Conservation (phyloP, 2,797 vertebrate genomes). For the Saguinus oedipus region DNA sequence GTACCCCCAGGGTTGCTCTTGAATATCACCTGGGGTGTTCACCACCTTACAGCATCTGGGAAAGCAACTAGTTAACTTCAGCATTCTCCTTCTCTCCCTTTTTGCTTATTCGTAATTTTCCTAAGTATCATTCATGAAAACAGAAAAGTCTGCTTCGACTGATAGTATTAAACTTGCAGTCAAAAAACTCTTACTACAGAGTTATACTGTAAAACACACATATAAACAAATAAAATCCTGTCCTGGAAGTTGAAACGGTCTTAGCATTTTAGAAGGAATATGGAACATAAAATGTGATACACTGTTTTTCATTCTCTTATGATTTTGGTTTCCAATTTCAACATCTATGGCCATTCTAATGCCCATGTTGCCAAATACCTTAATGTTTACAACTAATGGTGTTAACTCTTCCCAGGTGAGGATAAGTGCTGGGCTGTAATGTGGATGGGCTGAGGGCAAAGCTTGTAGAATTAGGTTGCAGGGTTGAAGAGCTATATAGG, state of each 20-base stretch:
- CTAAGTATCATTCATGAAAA: slow-evolving; percentile 16
- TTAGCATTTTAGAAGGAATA: neutral
- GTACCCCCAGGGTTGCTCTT: neutral
- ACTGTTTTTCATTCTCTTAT: neutral
- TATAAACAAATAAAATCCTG: neutral
- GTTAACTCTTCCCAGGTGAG: neutral
- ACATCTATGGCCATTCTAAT: neutral
- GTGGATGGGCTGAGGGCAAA: neutral
- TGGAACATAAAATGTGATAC: neutral
- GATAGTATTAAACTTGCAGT: neutral
- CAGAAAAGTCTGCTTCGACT: neutral
- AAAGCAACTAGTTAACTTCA: neutral
- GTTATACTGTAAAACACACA: neutral
- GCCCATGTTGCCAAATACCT: neutral
- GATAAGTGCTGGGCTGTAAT: neutral
- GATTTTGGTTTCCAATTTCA: neutral
- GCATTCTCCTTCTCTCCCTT: neutral
- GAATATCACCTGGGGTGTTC: neutral
- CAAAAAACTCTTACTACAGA: neutral
- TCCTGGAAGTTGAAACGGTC: neutral
- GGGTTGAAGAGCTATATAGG: neutral
- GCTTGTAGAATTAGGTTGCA: neutral
- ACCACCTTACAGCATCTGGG: neutral
- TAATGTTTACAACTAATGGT: neutral
- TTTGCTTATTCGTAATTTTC: neutral